Evolutionary conservation across 2,888 invertebrate species (phyloP).

Genomic region (Cryptosula pallasiana): DNA sequence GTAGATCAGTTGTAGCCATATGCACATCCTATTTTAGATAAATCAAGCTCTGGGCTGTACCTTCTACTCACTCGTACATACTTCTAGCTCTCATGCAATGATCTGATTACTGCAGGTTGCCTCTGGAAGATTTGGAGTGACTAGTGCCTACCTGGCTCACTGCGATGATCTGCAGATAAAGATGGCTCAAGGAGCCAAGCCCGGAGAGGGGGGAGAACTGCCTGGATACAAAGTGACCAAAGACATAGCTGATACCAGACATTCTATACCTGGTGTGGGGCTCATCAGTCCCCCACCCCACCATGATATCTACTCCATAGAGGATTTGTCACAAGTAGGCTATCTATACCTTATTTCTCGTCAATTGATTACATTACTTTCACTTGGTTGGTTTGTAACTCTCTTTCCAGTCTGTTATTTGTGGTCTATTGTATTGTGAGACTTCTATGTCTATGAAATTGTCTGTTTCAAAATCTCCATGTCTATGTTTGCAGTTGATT

Average conservation of each 20-base stretch:
- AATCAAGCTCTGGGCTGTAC: no score
- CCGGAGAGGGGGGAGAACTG: slow-evolving; percentile 96
- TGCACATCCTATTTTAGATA: no score
- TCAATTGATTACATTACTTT: no score
- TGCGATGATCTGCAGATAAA: slow-evolving; percentile 98
- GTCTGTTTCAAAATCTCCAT: neutral
- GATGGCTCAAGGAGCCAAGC: slow-evolving; percentile 99
- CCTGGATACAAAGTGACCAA: slow-evolving; percentile 85
- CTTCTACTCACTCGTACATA: no score
- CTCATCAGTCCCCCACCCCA: slow-evolving; percentile 98
- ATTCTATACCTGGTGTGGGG: slow-evolving; percentile 93
- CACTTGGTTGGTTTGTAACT: neutral
- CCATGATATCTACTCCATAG: slow-evolving; percentile 99
- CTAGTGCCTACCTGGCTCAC: slow-evolving; percentile 91
- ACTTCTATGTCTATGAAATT: no score
- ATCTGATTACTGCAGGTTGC: slow-evolving; percentile 69
- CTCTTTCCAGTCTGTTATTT: neutral
- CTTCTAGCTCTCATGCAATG: no score
- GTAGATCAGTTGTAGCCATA: no score
- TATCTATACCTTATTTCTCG: no score
- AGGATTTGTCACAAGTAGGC: slow-evolving; percentile 82
- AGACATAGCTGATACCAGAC: slow-evolving; percentile 89
- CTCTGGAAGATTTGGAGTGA: slow-evolving; percentile 96
- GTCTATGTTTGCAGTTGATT: slow-evolving; percentile 70
- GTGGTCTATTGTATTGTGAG: no score